Evolutionary conservation across 1,140 invertebrate species (phyloP).

Genomic region (Ladona fulva): DNA sequence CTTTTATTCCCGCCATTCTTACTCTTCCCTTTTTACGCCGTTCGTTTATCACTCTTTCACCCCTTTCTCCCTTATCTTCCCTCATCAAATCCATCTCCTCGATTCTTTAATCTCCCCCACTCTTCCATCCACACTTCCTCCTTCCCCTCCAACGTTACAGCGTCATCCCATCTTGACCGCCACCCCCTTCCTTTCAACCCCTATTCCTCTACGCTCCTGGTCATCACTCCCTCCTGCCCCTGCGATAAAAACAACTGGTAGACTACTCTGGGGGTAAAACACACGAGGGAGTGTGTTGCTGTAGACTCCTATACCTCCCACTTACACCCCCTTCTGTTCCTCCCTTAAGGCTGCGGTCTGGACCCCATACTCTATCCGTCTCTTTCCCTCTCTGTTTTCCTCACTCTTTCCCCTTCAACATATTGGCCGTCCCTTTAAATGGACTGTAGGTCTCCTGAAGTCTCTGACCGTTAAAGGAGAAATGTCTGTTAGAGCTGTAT

Average conservation of each 20-base stretch:
- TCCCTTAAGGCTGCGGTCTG: background rate
- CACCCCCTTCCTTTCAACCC: background rate
- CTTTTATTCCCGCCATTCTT: no score
- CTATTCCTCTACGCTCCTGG: background rate
- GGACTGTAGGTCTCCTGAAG: background rate
- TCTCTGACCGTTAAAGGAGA: constrained; percentile 8
- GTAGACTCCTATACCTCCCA: background rate
- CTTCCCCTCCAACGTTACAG: background rate
- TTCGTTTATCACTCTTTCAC: background rate
- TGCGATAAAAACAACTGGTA: constrained; percentile 1
- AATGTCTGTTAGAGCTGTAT: background rate
- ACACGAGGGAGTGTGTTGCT: background rate
- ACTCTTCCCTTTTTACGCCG: background rate
- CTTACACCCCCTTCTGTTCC: background rate
- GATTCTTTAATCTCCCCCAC: background rate
- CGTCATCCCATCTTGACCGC: background rate
- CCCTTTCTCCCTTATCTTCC: background rate
- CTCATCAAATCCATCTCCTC: background rate
- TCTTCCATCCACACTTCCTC: background rate
- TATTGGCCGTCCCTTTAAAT: background rate
- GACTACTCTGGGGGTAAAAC: background rate
- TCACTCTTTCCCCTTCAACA: background rate
- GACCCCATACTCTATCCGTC: background rate
- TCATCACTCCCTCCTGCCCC: background rate
- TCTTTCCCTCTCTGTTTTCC: background rate